Evolutionary conservation across 2,113 vertebrate species (phyloP).

Genomic region (Tupaia tana): DNA sequence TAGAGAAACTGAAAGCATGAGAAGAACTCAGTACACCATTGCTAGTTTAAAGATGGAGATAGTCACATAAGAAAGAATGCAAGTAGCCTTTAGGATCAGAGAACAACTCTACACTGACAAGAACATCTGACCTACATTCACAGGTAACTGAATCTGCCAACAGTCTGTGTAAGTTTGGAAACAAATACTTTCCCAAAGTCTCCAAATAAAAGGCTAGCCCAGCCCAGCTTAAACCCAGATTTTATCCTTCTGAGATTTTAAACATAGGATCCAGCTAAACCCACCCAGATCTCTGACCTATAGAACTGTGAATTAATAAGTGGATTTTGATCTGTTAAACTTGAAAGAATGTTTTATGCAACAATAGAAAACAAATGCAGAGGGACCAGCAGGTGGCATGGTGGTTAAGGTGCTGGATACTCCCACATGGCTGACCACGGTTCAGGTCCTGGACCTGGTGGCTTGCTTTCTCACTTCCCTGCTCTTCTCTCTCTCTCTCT

Average conservation of each 20-base stretch:
- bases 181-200: not conserved
- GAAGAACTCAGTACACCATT: not conserved
- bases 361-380: not conserved
- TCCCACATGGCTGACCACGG: too few relatives aligned
- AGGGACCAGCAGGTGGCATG: too few relatives aligned
- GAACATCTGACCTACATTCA: not conserved
- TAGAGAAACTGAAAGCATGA: not conserved
- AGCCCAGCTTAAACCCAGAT: not conserved
- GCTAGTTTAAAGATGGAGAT: not conserved
- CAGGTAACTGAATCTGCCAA: not conserved
- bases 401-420: too few relatives aligned
- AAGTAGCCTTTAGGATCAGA: not conserved
- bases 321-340: not conserved
- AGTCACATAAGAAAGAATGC: not conserved
- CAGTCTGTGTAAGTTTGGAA: not conserved
- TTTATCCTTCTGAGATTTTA: not conserved
- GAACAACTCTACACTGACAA: not conserved
- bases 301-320: not conserved
- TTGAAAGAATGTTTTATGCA: not conserved
- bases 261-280: not conserved
- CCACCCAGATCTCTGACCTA: not conserved
- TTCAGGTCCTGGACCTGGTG: too few relatives aligned
- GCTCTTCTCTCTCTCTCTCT: too few relatives aligned
- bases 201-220: not conserved
- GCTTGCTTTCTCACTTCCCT: too few relatives aligned